These are phyloP conservation scores for Ligdia adustata DNA, from an alignment of 2,888 invertebrate species.

Conservation along the genomic window DNA sequence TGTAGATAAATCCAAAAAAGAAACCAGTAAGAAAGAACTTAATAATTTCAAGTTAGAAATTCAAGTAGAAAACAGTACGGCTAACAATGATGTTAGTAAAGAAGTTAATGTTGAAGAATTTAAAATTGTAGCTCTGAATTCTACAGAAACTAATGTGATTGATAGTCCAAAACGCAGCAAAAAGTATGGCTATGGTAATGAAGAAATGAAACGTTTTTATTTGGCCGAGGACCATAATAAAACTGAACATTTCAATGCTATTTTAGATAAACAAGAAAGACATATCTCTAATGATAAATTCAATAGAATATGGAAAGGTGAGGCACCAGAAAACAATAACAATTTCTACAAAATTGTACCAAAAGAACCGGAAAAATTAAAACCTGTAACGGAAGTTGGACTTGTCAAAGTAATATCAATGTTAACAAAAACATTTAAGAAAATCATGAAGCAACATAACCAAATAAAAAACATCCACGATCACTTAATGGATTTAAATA, in stretches of 20 bases:
- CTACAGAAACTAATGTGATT: slow-evolving; percentile 11
- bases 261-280: slow-evolving; percentile 43
- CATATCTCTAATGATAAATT: slow-evolving; percentile 51
- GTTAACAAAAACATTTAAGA: slow-evolving; percentile 72
- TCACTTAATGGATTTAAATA: slow-evolving; percentile 52
- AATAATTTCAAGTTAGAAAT: slow-evolving; percentile 5
- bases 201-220: slow-evolving; percentile 45
- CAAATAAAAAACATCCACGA: slow-evolving; percentile 64
- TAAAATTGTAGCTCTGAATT: slow-evolving; percentile 16
- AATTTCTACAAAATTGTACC: slow-evolving; percentile 57
- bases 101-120: not conserved
- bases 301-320: too few species aligned
- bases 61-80: not conserved
- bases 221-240: slow-evolving; percentile 47
- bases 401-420: slow-evolving; percentile 68
- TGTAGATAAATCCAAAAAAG: not conserved
- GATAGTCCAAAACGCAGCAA: slow-evolving; percentile 52
- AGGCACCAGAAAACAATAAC: slow-evolving; percentile 45
- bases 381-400: slow-evolving; percentile 62
- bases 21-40: not conserved
- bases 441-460: slow-evolving; percentile 68
- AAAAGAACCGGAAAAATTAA: slow-evolving; percentile 47
- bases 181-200: slow-evolving; percentile 51
- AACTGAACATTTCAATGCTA: slow-evolving; percentile 39
- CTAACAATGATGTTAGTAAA: slow-evolving; percentile 25